phyloP scores from a whole-genome alignment of 2,113 vertebrate species.

The Mohoua ochrocephala region DNA sequence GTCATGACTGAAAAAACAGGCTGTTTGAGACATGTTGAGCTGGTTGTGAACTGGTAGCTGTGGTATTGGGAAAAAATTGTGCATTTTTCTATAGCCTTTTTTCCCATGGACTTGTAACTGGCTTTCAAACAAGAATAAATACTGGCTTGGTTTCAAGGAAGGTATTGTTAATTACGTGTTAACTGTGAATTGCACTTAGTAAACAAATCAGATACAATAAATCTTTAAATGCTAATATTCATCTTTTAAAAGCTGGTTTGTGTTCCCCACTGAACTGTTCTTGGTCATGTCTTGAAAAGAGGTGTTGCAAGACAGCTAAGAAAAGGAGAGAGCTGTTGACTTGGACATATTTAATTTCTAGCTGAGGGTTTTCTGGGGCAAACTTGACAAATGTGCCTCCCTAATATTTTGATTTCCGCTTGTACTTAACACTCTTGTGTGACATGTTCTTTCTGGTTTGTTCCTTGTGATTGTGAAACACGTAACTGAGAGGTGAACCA shows the following conservation, averaged over 20 bases:
- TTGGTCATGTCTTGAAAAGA: background rate
- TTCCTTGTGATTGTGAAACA: background rate
- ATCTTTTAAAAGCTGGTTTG: background rate
- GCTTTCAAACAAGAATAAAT: background rate
- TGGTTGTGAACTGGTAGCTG: background rate
- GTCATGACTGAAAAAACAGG: background rate
- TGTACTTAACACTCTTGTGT: background rate
- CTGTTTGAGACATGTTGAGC: background rate
- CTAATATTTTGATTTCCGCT: background rate
- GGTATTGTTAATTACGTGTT: background rate
- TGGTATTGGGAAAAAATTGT: fast-evolving
- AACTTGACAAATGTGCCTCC: background rate
- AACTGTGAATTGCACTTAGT: background rate
- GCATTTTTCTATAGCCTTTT: background rate
- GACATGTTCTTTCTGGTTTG: background rate
- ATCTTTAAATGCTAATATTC: background rate
- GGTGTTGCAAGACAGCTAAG: background rate
- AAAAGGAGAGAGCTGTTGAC: background rate
- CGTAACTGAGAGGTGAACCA: background rate
- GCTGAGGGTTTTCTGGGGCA: background rate
- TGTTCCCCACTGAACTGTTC: background rate
- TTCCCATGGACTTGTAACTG: background rate
- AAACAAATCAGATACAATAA: background rate
- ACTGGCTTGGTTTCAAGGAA: background rate
- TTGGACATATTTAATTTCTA: background rate